phyloP scores from a whole-genome alignment of 2,113 vertebrate species.

The Argyrosomus japonicus region DNA sequence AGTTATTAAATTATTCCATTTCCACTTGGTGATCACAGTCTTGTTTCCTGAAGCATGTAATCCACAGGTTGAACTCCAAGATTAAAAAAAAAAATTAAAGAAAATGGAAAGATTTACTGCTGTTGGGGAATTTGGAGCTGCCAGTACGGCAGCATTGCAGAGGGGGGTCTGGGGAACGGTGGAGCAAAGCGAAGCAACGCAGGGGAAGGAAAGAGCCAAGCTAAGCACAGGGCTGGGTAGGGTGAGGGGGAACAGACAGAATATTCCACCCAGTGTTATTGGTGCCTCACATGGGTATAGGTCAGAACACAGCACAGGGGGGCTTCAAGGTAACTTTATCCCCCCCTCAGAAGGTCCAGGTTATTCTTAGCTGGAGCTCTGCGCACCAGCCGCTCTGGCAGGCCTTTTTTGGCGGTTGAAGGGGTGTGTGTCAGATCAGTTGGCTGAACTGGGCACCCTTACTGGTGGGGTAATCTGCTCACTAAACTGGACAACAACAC shows the following conservation, averaged over 20 bases:
- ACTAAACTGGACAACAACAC: constrained; percentile 13
- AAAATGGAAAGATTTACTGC: constrained; percentile 30
- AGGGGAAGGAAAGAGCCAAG: constrained; percentile 59
- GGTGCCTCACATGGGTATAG: constrained; percentile 82
- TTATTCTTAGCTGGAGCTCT: constrained; percentile 84
- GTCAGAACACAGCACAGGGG: constrained; percentile 65
- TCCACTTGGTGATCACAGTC: constrained; percentile 38
- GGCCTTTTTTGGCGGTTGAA: constrained; percentile 82
- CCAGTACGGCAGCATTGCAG: constrained; percentile 73
- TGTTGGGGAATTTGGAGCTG: constrained; percentile 70
- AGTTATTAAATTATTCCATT: constrained; percentile 66
- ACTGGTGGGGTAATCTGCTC: constrained; percentile 32
- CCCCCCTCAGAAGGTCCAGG: constrained; percentile 52
- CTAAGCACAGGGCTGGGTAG: constrained; percentile 61
- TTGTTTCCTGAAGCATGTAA: constrained; percentile 50
- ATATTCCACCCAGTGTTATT: constrained; percentile 68
- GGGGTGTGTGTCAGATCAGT: constrained; percentile 53
- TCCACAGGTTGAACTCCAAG: constrained; percentile 58
- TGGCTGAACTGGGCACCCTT: constrained; percentile 21
- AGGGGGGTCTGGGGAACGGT: constrained; percentile 59
- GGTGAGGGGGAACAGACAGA: constrained; percentile 39
- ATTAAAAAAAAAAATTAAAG: constrained; percentile 4
- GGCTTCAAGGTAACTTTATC: constrained; percentile 80
- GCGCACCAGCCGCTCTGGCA: constrained; percentile 65
- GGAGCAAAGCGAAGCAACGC: constrained; percentile 43